phyloP scores from a whole-genome alignment of 1,140 invertebrate species.

The Drosophila pseudoobscura region DNA sequence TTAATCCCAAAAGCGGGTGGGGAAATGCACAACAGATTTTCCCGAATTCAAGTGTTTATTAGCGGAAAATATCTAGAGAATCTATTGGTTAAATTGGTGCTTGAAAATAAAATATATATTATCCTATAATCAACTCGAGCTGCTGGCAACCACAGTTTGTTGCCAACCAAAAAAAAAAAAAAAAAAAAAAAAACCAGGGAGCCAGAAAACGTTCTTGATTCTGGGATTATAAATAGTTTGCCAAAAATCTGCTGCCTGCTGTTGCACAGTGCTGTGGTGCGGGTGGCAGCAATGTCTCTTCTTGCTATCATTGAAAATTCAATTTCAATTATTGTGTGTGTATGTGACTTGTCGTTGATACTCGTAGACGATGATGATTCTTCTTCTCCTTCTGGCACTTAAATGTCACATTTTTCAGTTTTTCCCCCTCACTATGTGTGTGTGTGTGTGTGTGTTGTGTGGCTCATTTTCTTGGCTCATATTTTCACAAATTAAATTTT shows the following conservation, averaged over 20 bases:
- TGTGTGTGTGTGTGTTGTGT: slow-evolving; percentile 12
- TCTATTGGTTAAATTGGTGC: neutral
- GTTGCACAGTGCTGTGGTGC: slow-evolving; percentile 4
- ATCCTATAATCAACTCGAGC: slow-evolving; percentile 4
- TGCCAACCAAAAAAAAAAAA: slow-evolving; percentile 44
- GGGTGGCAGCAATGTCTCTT: slow-evolving; percentile 24
- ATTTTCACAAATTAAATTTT: slow-evolving; percentile 81
- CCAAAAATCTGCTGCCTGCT: slow-evolving; percentile 45
- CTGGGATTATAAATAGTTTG: slow-evolving; percentile 69
- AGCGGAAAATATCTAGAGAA: too few species aligned
- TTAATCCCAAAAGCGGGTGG: slow-evolving; percentile 26
- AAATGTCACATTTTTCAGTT: slow-evolving; percentile 63
- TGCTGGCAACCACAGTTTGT: slow-evolving; percentile 39
- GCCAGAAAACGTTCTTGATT: slow-evolving; percentile 53
- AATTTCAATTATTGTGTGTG: slow-evolving; percentile 71
- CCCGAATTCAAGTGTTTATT: too few species aligned
- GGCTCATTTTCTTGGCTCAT: slow-evolving; percentile 74
- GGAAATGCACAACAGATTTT: too few species aligned
- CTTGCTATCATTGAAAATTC: slow-evolving; percentile 76
- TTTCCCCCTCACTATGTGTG: neutral
- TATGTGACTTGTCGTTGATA: neutral
- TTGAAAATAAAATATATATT: slow-evolving; percentile 5
- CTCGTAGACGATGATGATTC: too few species aligned
- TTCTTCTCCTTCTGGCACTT: slow-evolving; percentile 44
- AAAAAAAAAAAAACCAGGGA: neutral